Percentiles rank a stretch among this genome's conserved stretches.
Evolutionary conservation across 2,113 vertebrate species (phyloP).

Genomic region (Hemicordylus capensis): DNA sequence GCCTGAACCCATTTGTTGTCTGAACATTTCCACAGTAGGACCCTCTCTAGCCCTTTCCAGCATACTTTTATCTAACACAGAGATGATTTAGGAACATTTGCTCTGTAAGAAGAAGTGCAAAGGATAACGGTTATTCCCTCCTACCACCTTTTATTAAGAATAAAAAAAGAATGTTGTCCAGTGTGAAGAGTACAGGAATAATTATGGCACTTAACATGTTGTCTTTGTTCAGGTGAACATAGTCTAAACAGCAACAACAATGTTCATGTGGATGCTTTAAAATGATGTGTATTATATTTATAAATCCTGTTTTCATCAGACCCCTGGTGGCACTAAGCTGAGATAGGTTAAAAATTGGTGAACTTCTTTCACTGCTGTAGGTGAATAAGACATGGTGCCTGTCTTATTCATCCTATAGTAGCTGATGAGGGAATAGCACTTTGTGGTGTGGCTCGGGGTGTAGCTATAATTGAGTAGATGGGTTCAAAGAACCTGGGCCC

Average conservation of each 20-base stretch:
- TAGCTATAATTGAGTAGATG: no score
- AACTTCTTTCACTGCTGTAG: neutral
- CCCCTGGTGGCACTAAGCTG: neutral
- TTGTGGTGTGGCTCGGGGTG: no score
- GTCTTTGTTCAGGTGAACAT: neutral
- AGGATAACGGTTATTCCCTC: neutral
- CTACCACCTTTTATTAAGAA: neutral
- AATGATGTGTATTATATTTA: no score
- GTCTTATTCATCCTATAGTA: no score
- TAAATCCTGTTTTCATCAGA: neutral
- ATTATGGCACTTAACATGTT: neutral
- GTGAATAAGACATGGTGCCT: no score
- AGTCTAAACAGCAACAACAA: neutral
- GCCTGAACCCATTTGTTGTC: neutral
- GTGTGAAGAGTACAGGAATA: neutral
- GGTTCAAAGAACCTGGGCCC: no score
- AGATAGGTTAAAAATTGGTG: neutral
- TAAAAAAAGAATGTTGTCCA: neutral
- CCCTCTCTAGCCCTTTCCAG: neutral
- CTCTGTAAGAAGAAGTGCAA: neutral
- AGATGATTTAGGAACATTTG: neutral
- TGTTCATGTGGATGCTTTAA: no score
- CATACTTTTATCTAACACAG: neutral
- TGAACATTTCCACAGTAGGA: neutral
- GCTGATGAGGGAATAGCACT: no score